A percentile compares a stretch with the other conserved stretches of the same genome.
Evolutionary conservation across 2,797 vertebrate genomes (phyloP).

Genomic region (Falco berigora): DNA sequence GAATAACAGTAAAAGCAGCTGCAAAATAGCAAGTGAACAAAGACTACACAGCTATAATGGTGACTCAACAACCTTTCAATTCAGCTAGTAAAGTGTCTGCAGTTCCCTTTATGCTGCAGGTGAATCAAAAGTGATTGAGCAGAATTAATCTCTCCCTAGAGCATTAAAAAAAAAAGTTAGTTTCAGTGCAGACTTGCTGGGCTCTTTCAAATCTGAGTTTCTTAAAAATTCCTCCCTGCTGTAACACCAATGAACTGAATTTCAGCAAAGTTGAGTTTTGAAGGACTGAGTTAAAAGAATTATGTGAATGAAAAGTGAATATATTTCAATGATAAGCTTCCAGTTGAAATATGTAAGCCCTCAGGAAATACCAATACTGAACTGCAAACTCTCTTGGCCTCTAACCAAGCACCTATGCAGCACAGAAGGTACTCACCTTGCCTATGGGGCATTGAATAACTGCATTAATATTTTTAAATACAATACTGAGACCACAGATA

Average conservation of each 20-base stretch:
- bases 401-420: neutral
- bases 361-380: neutral
- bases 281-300: neutral
- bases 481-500: neutral
- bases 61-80: conserved; percentile 49
- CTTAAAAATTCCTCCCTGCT: neutral
- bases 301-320: neutral
- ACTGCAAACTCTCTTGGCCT: neutral
- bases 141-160: conserved; percentile 70
- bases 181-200: neutral
- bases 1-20: conserved; percentile 34
- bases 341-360: neutral
- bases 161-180: conserved; percentile 58
- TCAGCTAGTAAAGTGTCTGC: conserved; percentile 65
- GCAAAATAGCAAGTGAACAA: conserved; percentile 41
- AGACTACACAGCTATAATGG: neutral
- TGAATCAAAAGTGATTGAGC: conserved; percentile 69
- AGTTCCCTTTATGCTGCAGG: conserved; percentile 59
- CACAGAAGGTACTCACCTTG: neutral
- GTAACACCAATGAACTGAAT: neutral
- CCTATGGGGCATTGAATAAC: neutral
- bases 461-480: neutral
- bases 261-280: neutral
- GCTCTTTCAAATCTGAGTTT: conserved; percentile 3
- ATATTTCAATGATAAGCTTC: neutral